These are phyloP conservation scores for Oconnorella tubifera DNA, from an alignment of 2,888 invertebrate species.

Conservation along the genomic window DNA sequence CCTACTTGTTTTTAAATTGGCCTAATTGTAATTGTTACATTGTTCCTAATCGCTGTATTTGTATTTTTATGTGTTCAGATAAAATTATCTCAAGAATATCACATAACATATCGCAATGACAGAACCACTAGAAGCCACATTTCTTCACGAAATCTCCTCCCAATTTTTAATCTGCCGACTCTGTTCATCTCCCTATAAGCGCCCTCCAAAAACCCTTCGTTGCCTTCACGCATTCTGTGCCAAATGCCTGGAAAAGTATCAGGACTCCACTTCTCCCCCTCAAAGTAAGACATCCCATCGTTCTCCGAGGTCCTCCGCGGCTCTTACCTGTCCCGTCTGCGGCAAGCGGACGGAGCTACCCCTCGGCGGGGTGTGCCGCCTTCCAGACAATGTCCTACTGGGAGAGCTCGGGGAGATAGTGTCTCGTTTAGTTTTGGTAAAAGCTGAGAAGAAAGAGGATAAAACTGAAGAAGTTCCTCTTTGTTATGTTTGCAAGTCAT, in stretches of 20 bases:
- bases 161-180: background rate
- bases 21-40: too few relatives aligned
- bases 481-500: too few relatives aligned
- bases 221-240: constrained; percentile 4
- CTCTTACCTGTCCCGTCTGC: background rate
- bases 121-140: too few relatives aligned
- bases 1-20: too few relatives aligned
- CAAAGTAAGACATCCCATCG: background rate
- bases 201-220: constrained; percentile 1
- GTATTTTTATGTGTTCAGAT: too few relatives aligned
- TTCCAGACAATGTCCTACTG: background rate
- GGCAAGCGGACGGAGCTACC: background rate
- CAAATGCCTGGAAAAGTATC: background rate
- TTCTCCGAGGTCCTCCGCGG: background rate
- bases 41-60: too few relatives aligned
- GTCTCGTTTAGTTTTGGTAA: background rate
- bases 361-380: background rate
- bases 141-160: background rate
- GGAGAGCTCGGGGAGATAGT: background rate
- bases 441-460: too few relatives aligned
- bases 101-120: too few relatives aligned
- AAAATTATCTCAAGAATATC: too few relatives aligned
- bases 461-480: too few relatives aligned
- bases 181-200: background rate
- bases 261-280: background rate